These are phyloP conservation scores for Corynorhinus townsendii DNA, from an alignment of 2,113 vertebrate genomes.

Conservation along the genomic window DNA sequence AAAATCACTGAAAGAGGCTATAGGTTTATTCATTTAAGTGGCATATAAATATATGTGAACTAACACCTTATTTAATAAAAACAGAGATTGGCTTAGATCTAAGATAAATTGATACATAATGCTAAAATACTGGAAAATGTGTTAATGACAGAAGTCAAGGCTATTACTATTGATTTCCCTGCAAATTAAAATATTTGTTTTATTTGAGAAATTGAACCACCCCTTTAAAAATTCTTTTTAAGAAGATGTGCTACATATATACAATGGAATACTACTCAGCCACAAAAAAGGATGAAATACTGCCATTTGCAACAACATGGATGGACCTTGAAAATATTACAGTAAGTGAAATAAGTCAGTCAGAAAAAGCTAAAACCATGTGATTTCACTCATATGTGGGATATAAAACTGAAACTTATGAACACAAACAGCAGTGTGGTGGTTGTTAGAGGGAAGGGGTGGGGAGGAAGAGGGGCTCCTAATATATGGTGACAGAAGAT, in stretches of 20 bases:
- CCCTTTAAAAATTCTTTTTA: background rate
- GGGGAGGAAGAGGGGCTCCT: no score
- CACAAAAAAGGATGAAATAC: no score
- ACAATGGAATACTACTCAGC: no score
- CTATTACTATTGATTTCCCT: background rate
- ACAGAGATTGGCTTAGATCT: background rate
- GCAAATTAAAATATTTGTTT: conserved; percentile 14
- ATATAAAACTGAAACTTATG: no score
- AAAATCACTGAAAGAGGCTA: background rate
- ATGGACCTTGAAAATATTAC: no score
- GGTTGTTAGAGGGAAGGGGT: no score
- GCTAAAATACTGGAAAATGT: background rate
- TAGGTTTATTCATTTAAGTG: background rate
- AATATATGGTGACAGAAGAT: no score
- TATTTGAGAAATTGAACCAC: background rate
- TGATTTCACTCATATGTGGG: no score
- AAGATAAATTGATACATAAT: background rate
- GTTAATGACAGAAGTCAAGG: background rate
- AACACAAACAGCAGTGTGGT: no score
- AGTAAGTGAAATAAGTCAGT: no score
- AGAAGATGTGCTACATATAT: background rate
- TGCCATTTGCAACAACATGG: no score
- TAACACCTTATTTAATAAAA: conserved; percentile 5
- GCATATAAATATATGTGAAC: background rate
- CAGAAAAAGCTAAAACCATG: no score